Percentiles rank a stretch among this genome's conserved stretches.
These are phyloP conservation scores for Leptobrachium ailaonicum DNA, from an alignment of 2,113 vertebrate species.

Conservation along the genomic window DNA sequence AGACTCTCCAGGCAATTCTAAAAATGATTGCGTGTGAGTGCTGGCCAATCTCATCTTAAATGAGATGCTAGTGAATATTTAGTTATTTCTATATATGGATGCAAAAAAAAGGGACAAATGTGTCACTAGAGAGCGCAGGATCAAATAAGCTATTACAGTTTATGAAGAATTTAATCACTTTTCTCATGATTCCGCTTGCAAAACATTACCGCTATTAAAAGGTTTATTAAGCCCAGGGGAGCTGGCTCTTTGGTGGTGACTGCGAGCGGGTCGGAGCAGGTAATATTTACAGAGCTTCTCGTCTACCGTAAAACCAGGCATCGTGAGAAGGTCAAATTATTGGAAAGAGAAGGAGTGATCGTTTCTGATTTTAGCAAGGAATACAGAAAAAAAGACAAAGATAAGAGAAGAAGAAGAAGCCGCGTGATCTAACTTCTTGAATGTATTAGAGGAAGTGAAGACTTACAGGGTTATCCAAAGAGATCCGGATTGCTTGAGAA, in stretches of 20 bases:
- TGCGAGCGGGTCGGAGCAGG: slow-evolving; percentile 57
- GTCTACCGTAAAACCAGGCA: slow-evolving; percentile 43
- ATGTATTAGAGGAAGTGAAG: no score
- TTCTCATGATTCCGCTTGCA: slow-evolving; percentile 71
- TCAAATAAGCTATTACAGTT: slow-evolving; percentile 81
- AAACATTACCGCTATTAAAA: slow-evolving; percentile 72
- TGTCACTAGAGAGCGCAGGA: slow-evolving; percentile 64
- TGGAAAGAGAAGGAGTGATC: slow-evolving; percentile 5
- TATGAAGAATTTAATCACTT: slow-evolving; percentile 75
- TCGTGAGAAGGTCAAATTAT: neutral
- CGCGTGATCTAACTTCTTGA: no score
- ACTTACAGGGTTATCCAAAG: no score
- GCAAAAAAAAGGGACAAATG: slow-evolving; percentile 62
- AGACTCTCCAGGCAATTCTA: slow-evolving; percentile 60
- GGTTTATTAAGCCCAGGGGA: slow-evolving; percentile 70
- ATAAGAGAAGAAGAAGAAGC: no score
- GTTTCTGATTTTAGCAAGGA: neutral
- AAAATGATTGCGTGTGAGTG: slow-evolving; percentile 57
- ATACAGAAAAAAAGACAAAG: neutral
- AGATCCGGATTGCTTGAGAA: no score
- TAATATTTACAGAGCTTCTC: slow-evolving; percentile 49
- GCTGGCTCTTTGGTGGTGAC: slow-evolving; percentile 57
- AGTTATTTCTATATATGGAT: slow-evolving; percentile 66
- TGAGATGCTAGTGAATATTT: slow-evolving; percentile 57
- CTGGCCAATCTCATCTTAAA: slow-evolving; percentile 56